Conservation (phyloP, 2,888 invertebrate species). For the Leptopilina myrica region DNA sequence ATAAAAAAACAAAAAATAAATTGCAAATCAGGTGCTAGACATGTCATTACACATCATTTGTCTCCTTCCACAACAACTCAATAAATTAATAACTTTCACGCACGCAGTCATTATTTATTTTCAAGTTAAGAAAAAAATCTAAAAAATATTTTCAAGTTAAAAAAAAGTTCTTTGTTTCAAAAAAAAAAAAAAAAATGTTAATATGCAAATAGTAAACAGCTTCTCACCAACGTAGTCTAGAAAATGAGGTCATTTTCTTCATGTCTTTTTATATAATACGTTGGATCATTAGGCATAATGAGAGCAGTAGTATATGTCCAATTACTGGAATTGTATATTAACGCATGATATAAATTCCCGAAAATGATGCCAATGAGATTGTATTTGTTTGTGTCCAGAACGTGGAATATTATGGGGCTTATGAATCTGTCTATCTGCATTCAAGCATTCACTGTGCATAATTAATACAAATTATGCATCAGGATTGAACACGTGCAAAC, state of each 20-base stretch:
- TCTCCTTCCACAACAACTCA: not conserved
- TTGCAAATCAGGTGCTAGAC: conserved; percentile 28
- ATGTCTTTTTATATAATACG: not conserved
- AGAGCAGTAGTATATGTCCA: not conserved
- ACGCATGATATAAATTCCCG: not conserved
- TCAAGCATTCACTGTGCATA: conserved; percentile 52
- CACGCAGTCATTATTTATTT: not conserved
- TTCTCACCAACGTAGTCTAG: not conserved
- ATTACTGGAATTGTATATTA: not conserved
- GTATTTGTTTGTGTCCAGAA: conserved; percentile 6
- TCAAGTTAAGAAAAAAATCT: too few relatives aligned
- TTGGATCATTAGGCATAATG: not conserved
- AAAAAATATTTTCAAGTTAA: too few relatives aligned
- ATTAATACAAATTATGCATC: conserved; percentile 64
- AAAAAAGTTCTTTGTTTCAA: too few relatives aligned
- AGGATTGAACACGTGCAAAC: conserved; percentile 54
- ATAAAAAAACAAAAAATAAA: not conserved
- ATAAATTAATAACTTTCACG: not conserved
- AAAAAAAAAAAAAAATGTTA: not conserved
- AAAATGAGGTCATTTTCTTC: conserved; percentile 29
- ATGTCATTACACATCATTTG: not conserved
- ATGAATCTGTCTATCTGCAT: conserved; percentile 30
- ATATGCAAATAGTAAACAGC: conserved; percentile 17
- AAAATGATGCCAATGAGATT: conserved; percentile 22
- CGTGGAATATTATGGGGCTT: conserved; percentile 29